Evolutionary conservation across 92 coral and sea anemone species (phyloP).

Genomic region (Parazoanthus swiftii): DNA sequence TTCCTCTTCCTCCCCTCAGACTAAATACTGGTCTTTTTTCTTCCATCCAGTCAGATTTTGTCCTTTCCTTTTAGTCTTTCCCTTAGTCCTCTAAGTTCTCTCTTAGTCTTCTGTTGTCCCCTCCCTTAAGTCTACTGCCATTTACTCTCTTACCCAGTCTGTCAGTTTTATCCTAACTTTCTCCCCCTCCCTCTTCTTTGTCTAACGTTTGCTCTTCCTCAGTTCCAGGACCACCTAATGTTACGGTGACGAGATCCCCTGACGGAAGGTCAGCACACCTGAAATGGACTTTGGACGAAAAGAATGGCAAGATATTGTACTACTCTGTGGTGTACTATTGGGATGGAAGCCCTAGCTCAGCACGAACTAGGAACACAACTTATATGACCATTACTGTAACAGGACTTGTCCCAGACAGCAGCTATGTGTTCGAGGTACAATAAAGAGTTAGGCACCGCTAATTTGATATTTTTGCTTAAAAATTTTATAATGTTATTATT

Average conservation of each 20-base stretch:
- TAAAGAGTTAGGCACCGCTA: not conserved
- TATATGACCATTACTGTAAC: constrained; percentile 29
- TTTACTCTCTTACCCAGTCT: no score
- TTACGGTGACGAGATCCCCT: not conserved
- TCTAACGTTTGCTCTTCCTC: not conserved
- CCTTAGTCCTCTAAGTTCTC: no score
- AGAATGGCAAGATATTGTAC: constrained; percentile 37
- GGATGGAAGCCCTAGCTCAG: not conserved
- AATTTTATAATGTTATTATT: no score
- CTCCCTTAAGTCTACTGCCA: no score
- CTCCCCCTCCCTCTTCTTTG: not conserved
- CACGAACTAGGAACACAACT: constrained; percentile 17
- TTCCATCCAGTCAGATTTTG: not conserved
- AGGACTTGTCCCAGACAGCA: constrained; percentile 31
- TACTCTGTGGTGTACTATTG: constrained; percentile 11
- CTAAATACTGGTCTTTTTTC: not conserved
- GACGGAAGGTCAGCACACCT: constrained; percentile 20
- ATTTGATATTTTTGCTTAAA: no score
- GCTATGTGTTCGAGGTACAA: constrained; percentile 35
- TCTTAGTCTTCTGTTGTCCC: no score
- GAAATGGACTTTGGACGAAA: constrained; percentile 11
- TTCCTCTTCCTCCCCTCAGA: not conserved
- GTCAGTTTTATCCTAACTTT: no score
- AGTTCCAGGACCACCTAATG: constrained; percentile 31
- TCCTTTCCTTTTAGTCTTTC: not conserved